phyloP scores from a whole-genome alignment of 2,797 vertebrate species.

The Ceyx erithaca region DNA sequence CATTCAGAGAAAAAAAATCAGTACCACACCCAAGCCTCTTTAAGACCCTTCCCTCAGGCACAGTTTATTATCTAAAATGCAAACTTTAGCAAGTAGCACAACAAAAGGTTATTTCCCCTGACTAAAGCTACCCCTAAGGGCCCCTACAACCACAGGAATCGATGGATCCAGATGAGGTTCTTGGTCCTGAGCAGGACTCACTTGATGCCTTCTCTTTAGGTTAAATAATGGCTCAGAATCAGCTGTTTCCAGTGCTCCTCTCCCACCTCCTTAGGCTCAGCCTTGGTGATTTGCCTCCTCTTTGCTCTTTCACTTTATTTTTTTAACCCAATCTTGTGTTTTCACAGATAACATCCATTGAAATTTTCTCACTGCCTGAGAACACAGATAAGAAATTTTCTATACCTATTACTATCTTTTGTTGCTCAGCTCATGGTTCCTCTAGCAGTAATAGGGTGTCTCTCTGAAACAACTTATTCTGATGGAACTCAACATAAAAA shows the following conservation, averaged over 20 bases:
- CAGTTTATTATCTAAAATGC: neutral
- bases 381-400: slow-evolving; percentile 25
- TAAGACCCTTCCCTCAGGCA: neutral
- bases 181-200: neutral
- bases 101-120: neutral
- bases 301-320: neutral
- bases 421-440: slow-evolving; percentile 6
- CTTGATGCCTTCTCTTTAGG: neutral
- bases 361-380: slow-evolving; percentile 55
- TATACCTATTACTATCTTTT: slow-evolving; percentile 53
- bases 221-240: neutral
- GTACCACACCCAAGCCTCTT: neutral
- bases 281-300: neutral
- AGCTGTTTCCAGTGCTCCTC: neutral
- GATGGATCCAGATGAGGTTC: accelerated
- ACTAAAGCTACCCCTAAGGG: neutral
- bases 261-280: neutral
- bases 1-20: neutral
- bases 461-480: neutral
- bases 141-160: neutral
- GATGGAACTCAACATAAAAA: neutral
- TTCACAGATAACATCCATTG: slow-evolving; percentile 61
- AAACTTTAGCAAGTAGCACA: slow-evolving; percentile 5
- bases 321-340: neutral
- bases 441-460: neutral